Base-by-base conservation (phyloP, 2,888 invertebrate genomes). In the Pammene aurita region DNA sequence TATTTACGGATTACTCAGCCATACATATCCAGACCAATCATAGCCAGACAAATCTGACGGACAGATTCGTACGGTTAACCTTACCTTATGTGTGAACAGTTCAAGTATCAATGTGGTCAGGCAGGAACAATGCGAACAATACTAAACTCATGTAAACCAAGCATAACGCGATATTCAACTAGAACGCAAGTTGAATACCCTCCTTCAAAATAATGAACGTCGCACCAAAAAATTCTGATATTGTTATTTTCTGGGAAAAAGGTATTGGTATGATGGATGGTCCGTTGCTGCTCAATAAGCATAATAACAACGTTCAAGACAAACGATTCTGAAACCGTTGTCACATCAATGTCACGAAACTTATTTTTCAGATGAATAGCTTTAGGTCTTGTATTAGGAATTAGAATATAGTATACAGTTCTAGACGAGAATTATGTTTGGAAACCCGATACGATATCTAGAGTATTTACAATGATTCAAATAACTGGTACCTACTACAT, bases 281-380 rank as follows among this genome's bases (percentile, higher is more conserved):
- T 62, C 10, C 18, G 35, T 41, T 14, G 57, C 10, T 42, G 14
- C 26, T 63, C 34, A 61, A 63, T 35, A 41, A 44, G 41, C 56
- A n/a, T 57, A 63, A 57, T 52, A 63, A 42, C 14, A 62, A 52
- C 34, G n/a, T 48, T 72, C 66, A 64, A 72, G 42, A 41, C 34
- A 35, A 9, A 54, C 54, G 34, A 54, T 54, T 54, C 54, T 54
- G 26, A 52, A 52, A 78, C 79, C 79, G 74, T 74, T 75, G 77
- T 80, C 80, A 80, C 78, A 80, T 79, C 75, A 78, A 75, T 73
- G 80, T 77, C 78, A 75, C 60, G 62, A 71, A 44, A 26, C 56
- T 56, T 11, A 11, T 18, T 16, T 14, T 18, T 10, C 10, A 16
- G 38, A 38, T 10, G 16, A 55, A 11, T 1, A 1, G 1, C 4